Percentiles rank a stretch among this genome's conserved stretches.
These are phyloP conservation scores for Petrolisthes cinctipes DNA, from an alignment of 2,888 invertebrate genomes.

Conservation along the genomic window DNA sequence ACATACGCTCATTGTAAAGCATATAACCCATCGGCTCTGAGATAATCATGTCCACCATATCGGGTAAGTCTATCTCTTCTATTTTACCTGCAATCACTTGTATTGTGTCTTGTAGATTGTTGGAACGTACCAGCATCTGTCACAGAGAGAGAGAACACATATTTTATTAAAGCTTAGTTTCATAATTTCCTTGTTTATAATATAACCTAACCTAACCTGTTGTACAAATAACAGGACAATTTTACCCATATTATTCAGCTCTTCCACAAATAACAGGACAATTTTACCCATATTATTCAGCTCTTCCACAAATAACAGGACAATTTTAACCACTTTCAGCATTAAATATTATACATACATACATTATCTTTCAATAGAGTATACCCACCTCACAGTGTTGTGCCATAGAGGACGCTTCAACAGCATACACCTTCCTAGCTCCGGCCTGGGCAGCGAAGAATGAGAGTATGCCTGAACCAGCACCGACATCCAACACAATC, in stretches of 20 bases:
- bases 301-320: too few relatives aligned
- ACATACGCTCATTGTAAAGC: slow-evolving; percentile 98
- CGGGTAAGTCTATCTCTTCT: slow-evolving; percentile 96
- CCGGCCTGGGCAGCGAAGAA: slow-evolving; percentile 99
- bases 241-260: too few relatives aligned
- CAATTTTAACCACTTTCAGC: too few relatives aligned
- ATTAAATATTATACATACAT: too few relatives aligned
- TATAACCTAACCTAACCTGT: too few relatives aligned
- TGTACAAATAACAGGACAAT: too few relatives aligned
- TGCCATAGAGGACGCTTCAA: slow-evolving; percentile 99
- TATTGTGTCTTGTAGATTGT: slow-evolving; percentile 88
- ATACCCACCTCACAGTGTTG: slow-evolving; percentile 83
- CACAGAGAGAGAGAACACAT: too few relatives aligned
- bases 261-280: too few relatives aligned
- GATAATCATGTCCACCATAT: slow-evolving; percentile 95
- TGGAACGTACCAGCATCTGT: slow-evolving; percentile 86
- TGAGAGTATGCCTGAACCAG: slow-evolving; percentile 97
- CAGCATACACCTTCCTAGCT: slow-evolving; percentile 95
- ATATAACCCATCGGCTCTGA: slow-evolving; percentile 99
- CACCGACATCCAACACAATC: slow-evolving; percentile 96
- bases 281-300: too few relatives aligned
- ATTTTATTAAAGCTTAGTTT: too few relatives aligned
- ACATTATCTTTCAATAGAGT: too few relatives aligned
- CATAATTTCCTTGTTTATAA: too few relatives aligned
- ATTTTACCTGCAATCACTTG: slow-evolving; percentile 97